Evolutionary conservation across 2,113 vertebrate species (phyloP).

Genomic region (Ciconia boyciana): DNA sequence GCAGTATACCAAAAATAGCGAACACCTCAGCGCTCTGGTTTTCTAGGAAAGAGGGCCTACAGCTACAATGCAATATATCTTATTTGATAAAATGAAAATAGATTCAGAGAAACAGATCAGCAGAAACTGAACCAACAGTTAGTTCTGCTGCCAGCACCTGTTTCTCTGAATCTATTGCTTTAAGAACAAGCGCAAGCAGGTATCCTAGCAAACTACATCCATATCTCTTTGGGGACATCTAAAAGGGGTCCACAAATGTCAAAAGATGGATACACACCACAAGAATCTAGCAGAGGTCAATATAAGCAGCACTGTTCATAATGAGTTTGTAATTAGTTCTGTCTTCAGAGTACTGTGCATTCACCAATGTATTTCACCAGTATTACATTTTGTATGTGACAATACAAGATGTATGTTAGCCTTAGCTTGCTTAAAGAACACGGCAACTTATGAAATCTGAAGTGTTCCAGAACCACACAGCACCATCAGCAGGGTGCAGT

Average conservation of each 20-base stretch:
- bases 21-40: neutral
- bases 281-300: neutral
- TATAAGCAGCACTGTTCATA: neutral
- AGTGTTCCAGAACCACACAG: neutral
- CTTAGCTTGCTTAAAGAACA: neutral
- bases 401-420: neutral
- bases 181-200: neutral
- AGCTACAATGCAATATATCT: neutral
- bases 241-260: neutral
- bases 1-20: neutral
- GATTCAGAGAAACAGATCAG: neutral
- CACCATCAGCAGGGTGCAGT: neutral
- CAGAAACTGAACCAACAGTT: neutral
- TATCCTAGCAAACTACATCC: neutral
- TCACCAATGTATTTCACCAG: neutral
- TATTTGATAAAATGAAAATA: neutral
- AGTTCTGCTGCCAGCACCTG: neutral
- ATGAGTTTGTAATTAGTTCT: neutral
- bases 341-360: neutral
- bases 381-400: neutral
- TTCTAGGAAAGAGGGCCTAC: neutral
- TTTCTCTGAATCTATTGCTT: neutral
- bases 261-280: neutral
- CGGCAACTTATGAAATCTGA: neutral
- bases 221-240: neutral